phyloP scores from a whole-genome alignment of 2,113 vertebrate species.

The Pygoscelis adeliae region DNA sequence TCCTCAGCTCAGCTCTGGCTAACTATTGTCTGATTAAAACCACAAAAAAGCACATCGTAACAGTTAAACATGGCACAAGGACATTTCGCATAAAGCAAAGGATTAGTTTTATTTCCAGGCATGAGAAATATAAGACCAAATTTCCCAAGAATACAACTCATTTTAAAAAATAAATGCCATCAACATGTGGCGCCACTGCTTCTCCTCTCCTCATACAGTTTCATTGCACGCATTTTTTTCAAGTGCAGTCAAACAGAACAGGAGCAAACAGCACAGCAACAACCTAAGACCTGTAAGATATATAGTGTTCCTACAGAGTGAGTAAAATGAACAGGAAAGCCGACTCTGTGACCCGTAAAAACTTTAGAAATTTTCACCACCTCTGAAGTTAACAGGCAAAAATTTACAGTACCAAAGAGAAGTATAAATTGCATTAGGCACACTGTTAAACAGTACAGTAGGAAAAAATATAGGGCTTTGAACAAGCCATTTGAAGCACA shows the following conservation, averaged over 20 bases:
- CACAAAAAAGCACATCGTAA: neutral
- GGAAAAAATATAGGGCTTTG: slow-evolving; percentile 3
- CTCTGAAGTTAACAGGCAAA: neutral
- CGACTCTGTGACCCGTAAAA: neutral
- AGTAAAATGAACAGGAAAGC: neutral
- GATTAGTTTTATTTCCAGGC: slow-evolving; percentile 76
- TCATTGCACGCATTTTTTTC: neutral
- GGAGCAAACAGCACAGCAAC: neutral
- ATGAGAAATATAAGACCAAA: slow-evolving; percentile 54
- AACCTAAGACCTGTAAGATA: neutral
- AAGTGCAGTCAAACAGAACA: neutral
- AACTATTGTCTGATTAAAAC: neutral
- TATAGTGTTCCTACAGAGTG: neutral
- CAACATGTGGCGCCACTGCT: neutral
- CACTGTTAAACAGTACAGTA: neutral
- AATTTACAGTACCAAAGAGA: neutral
- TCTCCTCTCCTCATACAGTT: neutral
- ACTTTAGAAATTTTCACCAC: neutral
- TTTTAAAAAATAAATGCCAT: neutral
- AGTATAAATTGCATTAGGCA: slow-evolving; percentile 32
- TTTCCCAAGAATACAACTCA: slow-evolving; percentile 42
- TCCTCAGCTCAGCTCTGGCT: neutral
- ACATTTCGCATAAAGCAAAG: slow-evolving; percentile 59
- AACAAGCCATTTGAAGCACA: slow-evolving; percentile 1
- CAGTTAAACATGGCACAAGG: neutral